Conservation (phyloP, 2,888 invertebrate species). For the Pogonocherus hispidulus region DNA sequence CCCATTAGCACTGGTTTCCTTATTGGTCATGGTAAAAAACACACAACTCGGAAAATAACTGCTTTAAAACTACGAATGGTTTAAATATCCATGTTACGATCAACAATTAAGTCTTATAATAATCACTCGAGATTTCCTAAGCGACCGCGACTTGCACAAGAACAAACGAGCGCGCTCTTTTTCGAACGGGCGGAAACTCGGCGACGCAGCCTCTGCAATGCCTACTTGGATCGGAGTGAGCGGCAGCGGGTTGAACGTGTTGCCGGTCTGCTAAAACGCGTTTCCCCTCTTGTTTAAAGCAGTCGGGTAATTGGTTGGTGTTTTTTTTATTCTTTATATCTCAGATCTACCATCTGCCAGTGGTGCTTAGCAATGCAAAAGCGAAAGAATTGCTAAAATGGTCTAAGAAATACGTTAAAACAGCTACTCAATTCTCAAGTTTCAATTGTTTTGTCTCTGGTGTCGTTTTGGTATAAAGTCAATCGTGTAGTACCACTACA, state of each 20-base stretch:
- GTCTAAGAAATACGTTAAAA: too few relatives aligned
- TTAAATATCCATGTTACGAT: background rate
- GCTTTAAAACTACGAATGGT: too few relatives aligned
- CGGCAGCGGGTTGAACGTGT: background rate
- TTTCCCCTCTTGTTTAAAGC: conserved; percentile 3
- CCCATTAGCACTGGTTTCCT: conserved; percentile 27
- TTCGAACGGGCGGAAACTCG: background rate
- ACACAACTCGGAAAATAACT: conserved; percentile 13
- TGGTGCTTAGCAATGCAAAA: background rate
- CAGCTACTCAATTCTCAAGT: too few relatives aligned
- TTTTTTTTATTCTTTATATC: background rate
- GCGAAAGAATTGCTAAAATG: too few relatives aligned
- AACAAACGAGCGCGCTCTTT: conserved; percentile 22
- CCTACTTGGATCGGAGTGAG: conserved; percentile 13
- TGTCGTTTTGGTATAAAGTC: too few relatives aligned
- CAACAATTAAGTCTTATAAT: background rate
- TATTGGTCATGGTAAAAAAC: conserved; percentile 36
- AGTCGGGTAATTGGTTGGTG: background rate
- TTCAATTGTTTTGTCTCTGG: too few relatives aligned
- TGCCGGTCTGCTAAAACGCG: background rate
- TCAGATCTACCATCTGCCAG: background rate
- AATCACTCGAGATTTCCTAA: background rate
- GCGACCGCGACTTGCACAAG: conserved; percentile 23
- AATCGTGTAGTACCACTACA: too few relatives aligned
- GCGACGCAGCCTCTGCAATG: background rate